Conservation (phyloP, 2,113 vertebrate species). For the Phrynosoma blainvillii region DNA sequence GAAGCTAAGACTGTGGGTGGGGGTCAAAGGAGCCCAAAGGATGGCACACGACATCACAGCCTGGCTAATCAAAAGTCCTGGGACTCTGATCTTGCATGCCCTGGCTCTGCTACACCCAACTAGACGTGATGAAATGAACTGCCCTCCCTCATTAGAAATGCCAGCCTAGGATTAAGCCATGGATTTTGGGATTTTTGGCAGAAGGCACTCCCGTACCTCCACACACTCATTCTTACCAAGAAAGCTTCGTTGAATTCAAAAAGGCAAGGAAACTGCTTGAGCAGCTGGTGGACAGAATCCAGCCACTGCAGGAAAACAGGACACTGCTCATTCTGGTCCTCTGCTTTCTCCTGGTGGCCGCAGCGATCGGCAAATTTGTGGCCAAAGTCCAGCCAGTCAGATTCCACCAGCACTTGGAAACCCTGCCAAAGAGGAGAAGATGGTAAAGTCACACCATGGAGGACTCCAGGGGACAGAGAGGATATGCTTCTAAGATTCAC, state of each 20-base stretch:
- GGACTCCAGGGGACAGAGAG: background rate
- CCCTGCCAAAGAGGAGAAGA: conserved; percentile 76
- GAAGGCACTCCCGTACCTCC: background rate
- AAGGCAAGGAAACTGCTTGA: conserved; percentile 97
- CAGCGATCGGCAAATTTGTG: conserved; percentile 99
- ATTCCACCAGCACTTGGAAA: conserved; percentile 97
- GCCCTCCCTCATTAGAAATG: background rate
- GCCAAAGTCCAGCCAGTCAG: conserved; percentile 95
- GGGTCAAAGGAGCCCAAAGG: no score
- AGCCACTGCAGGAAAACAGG: conserved; percentile 99
- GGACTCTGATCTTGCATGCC: no score
- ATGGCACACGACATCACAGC: no score
- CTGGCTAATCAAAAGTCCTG: background rate
- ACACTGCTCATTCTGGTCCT: conserved; percentile 96
- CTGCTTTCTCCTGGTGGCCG: conserved; percentile 94
- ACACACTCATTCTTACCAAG: conserved; percentile 81
- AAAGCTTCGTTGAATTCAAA: conserved; percentile 99
- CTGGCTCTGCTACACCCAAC: background rate
- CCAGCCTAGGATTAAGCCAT: background rate
- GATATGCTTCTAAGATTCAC: background rate
- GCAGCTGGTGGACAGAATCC: conserved; percentile 95
- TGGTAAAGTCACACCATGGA: background rate
- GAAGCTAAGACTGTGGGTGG: no score
- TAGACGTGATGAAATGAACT: background rate
- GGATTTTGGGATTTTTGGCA: background rate